phyloP scores from a whole-genome alignment of 2,797 vertebrate species.

The Molothrus ater region DNA sequence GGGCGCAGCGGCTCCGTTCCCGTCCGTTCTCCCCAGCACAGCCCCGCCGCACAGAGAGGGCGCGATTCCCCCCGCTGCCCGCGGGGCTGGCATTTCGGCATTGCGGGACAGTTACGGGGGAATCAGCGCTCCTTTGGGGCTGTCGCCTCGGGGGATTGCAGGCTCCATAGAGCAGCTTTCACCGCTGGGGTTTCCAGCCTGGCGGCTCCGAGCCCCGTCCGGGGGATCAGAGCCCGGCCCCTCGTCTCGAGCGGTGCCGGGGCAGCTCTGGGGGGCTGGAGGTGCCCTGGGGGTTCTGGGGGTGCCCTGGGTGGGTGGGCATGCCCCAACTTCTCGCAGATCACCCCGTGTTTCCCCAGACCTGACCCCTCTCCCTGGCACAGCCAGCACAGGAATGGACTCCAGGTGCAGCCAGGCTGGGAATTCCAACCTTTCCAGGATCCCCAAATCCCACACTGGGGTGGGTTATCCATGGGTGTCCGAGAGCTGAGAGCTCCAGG shows the following conservation, averaged over 20 bases:
- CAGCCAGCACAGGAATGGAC: neutral
- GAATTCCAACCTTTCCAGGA: neutral
- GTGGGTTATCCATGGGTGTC: neutral
- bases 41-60: too few species aligned
- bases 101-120: too few species aligned
- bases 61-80: too few species aligned
- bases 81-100: too few species aligned
- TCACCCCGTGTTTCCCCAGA: rapidly evolving
- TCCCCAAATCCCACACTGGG: rapidly evolving
- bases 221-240: neutral
- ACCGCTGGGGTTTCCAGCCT: neutral
- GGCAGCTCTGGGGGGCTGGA: neutral
- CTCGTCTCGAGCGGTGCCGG: rapidly evolving
- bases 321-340: neutral
- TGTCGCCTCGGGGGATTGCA: neutral
- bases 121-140: neutral
- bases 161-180: neutral
- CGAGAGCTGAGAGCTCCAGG: neutral
- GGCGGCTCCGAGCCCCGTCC: neutral
- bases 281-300: neutral
- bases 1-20: too few species aligned
- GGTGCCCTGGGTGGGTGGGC: neutral
- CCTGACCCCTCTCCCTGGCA: neutral
- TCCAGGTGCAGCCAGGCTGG: rapidly evolving
- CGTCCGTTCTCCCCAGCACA: too few species aligned